Evolutionary conservation across 2,888 invertebrate species (phyloP).

Genomic region (Oligia fasciuncula): DNA sequence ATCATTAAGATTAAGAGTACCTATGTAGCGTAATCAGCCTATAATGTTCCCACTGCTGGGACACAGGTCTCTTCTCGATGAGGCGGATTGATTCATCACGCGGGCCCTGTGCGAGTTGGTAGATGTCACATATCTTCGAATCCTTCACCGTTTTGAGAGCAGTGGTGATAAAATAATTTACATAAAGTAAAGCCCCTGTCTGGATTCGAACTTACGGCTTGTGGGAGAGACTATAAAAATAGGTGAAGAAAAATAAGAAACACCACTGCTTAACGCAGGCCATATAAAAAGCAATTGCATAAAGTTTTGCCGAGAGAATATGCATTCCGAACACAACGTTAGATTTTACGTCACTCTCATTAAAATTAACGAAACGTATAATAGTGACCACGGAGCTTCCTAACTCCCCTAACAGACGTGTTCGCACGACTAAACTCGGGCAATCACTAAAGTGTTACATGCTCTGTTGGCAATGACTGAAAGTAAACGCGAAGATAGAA

Average conservation of each 20-base stretch:
- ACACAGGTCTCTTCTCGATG: not conserved
- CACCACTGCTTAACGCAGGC: not conserved
- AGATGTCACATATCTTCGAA: not conserved
- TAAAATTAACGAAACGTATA: constrained; percentile 59
- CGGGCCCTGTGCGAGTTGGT: not conserved
- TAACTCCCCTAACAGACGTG: constrained; percentile 30
- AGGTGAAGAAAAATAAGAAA: no score
- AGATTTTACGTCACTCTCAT: constrained; percentile 33
- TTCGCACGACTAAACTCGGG: constrained; percentile 46
- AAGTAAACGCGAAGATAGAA: constrained; percentile 66
- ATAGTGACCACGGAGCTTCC: constrained; percentile 44
- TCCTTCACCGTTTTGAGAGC: not conserved
- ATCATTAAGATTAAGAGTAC: constrained; percentile 20
- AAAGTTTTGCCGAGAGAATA: constrained; percentile 18
- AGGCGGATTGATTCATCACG: not conserved
- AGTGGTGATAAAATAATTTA: not conserved
- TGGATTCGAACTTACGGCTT: no score
- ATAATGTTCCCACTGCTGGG: not conserved
- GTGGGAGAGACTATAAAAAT: no score
- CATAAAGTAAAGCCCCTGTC: no score
- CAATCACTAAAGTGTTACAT: constrained; percentile 42
- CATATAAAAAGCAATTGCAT: constrained; percentile 15
- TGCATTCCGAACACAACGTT: constrained; percentile 25
- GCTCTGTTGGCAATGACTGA: constrained; percentile 39
- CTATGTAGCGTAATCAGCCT: not conserved